Conservation (phyloP, 2,797 vertebrate species). For the Amniataba percoides region DNA sequence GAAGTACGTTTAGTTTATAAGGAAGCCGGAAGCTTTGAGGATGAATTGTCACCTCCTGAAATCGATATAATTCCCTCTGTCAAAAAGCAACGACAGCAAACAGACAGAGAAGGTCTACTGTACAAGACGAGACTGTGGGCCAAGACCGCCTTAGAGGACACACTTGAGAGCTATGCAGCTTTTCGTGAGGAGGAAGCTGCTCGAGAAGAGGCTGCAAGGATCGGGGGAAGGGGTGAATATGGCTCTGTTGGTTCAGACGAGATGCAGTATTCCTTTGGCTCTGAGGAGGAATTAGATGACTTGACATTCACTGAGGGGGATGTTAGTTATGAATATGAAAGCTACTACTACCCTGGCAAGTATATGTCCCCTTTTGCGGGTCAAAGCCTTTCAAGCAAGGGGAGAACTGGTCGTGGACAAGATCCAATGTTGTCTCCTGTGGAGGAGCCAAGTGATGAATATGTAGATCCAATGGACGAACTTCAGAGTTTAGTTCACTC, state of each 20-base stretch:
- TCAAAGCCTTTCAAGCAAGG: slow-evolving; percentile 51
- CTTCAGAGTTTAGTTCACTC: slow-evolving; percentile 93
- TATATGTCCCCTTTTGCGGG: slow-evolving; percentile 55
- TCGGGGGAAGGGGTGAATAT: slow-evolving; percentile 81
- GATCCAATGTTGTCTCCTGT: slow-evolving; percentile 79
- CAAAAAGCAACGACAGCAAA: slow-evolving; percentile 67
- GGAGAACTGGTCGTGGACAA: slow-evolving; percentile 49
- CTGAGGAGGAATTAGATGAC: slow-evolving; percentile 90
- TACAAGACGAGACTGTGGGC: slow-evolving; percentile 90
- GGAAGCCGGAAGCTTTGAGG: slow-evolving; percentile 82
- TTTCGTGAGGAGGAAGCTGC: slow-evolving; percentile 83
- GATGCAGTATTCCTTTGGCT: slow-evolving; percentile 88
- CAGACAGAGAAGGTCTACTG: slow-evolving; percentile 88
- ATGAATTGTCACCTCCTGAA: slow-evolving; percentile 83
- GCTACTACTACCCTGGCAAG: slow-evolving; percentile 71
- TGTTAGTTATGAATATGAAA: slow-evolving; percentile 77
- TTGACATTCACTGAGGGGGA: slow-evolving; percentile 79
- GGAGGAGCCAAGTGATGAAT: slow-evolving; percentile 86
- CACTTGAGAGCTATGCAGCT: slow-evolving; percentile 84
- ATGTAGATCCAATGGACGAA: slow-evolving; percentile 91
- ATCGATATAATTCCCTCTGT: slow-evolving; percentile 85
- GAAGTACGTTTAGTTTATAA: slow-evolving; percentile 81
- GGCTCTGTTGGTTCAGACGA: slow-evolving; percentile 92
- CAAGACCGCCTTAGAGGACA: slow-evolving; percentile 80
- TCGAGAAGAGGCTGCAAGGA: slow-evolving; percentile 68